Evolutionary conservation across 2,888 invertebrate genomes (phyloP), one percentile per base, ranked within the genome.

Genomic region (Gasteruption jaculator): DNA sequence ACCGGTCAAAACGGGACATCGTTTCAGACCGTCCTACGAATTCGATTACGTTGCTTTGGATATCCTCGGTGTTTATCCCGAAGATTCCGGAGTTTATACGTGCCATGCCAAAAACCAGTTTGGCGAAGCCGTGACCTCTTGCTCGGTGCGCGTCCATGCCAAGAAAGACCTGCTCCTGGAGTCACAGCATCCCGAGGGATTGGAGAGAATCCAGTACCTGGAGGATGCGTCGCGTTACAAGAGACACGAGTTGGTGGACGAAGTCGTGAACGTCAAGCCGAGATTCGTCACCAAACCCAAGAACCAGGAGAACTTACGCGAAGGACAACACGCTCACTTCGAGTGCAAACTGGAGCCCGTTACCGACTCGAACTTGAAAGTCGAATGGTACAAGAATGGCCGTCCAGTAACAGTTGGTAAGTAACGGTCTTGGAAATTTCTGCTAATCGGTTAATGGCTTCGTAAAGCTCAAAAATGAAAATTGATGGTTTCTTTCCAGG

Each of bases 11-110:
- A 88, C 89, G 29, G 95, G 95, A 52, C 85, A 94, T 64, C 81
- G 97, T 51, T 97, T 96, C 76, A 82, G 94, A 64, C 95, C 95
- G 27, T 91, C 93, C 3, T 90, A 92, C 63, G 96, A 97, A 72
- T 95, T 96, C 68, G 95, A 95, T 63, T 97, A 94, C 66, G 95
- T 96, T 12, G 94, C 96, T 6, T 76, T 99, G 38, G 97, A 97
- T 72, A 82, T 99, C 36, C 76, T 96, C 15, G 93, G 94, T 61
- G 93, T 95, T 16, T 96, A 95, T 68, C 91, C 97, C n/a, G 89
- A 88, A 58, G 99, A 99, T 73, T 91, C 91, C 5, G 96, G 96
- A 12, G 89, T 93, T 0, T 97, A 96, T 69, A 92, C 92, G 8
- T 95, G 94, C 61, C 87, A 89, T 69, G 96, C 96, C 1, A 85